A percentile compares a stretch with the other conserved stretches of the same genome.
Evolutionary conservation across 2,888 invertebrate species (phyloP).

Genomic region (Ectemnius continuus): DNA sequence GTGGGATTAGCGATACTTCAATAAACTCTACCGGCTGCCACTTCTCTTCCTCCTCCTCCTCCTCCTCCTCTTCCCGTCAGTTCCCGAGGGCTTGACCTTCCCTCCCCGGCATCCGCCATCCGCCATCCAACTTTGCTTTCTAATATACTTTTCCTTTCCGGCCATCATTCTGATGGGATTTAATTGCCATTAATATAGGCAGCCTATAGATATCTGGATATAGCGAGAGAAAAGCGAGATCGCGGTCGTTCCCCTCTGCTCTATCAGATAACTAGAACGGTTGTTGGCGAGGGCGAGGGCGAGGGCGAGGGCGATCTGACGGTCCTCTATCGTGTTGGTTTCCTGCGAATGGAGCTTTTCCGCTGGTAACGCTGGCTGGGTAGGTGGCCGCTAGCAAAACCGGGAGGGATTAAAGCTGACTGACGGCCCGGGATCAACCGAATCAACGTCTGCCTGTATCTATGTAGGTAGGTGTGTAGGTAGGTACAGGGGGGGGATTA

Average conservation of each 20-base stretch:
- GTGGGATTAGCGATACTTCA: conserved; percentile 72
- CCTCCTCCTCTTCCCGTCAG: neutral
- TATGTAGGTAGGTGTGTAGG: conserved; percentile 9
- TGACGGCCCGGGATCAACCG: conserved; percentile 59
- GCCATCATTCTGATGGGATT: conserved; percentile 14
- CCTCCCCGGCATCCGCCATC: too few species aligned
- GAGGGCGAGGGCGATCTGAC: too few species aligned
- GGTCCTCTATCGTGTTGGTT: too few species aligned
- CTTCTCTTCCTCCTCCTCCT: conserved; percentile 9
- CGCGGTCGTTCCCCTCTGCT: too few species aligned
- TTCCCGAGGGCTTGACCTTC: too few species aligned
- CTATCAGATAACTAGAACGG: too few species aligned
- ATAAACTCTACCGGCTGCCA: conserved; percentile 64
- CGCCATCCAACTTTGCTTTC: too few species aligned
- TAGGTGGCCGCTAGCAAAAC: conserved; percentile 34
- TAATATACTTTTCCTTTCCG: too few species aligned
- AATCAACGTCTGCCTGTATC: conserved; percentile 51
- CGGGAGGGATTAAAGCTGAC: conserved; percentile 58
- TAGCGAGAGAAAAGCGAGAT: too few species aligned
- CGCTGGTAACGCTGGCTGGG: conserved; percentile 17
- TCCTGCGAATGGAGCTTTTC: conserved; percentile 35
- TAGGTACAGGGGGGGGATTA: conserved; percentile 48
- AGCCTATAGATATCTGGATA: too few species aligned
- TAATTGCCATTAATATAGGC: conserved; percentile 55
- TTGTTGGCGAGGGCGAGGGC: too few species aligned